Conservation (phyloP, 1,140 invertebrate species). For the Agraylea sexmaculata region DNA sequence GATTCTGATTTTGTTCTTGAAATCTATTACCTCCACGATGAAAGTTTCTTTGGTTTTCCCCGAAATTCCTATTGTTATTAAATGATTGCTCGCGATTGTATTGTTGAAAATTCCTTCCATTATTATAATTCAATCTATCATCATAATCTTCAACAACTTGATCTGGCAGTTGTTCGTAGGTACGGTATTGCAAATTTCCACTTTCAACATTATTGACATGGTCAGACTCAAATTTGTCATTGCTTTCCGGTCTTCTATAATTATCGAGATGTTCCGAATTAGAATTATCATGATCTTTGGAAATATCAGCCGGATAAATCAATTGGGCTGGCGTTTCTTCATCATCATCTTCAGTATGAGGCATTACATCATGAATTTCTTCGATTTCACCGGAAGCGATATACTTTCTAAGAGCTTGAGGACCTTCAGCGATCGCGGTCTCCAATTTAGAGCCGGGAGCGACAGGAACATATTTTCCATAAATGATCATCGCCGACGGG, state of each 20-base stretch:
- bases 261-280: slow-evolving; percentile 5
- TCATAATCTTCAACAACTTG: slow-evolving; percentile 12
- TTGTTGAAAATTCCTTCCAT: too few species aligned
- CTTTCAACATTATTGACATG: too few species aligned
- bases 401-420: slow-evolving; percentile 59
- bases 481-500: slow-evolving; percentile 65
- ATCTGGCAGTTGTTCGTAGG: too few species aligned
- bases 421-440: slow-evolving; percentile 60
- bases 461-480: slow-evolving; percentile 65
- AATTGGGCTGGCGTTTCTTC: slow-evolving; percentile 40
- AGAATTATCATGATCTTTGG: slow-evolving; percentile 13
- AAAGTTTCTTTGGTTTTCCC: too few species aligned
- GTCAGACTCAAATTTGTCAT: slow-evolving; percentile 24
- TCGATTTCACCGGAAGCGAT: slow-evolving; percentile 67
- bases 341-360: slow-evolving; percentile 46
- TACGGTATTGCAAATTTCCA: too few species aligned
- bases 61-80: too few species aligned
- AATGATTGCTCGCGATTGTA: too few species aligned
- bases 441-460: slow-evolving; percentile 61
- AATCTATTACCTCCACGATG: too few species aligned
- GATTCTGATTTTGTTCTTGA: too few species aligned
- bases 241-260: slow-evolving; percentile 22
- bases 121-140: slow-evolving; percentile 26
- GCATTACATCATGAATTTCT: slow-evolving; percentile 63
- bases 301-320: slow-evolving; percentile 27